Conservation (phyloP, 35 echinoderm and acorn worm species). For the Eucidaris tribuloides region DNA sequence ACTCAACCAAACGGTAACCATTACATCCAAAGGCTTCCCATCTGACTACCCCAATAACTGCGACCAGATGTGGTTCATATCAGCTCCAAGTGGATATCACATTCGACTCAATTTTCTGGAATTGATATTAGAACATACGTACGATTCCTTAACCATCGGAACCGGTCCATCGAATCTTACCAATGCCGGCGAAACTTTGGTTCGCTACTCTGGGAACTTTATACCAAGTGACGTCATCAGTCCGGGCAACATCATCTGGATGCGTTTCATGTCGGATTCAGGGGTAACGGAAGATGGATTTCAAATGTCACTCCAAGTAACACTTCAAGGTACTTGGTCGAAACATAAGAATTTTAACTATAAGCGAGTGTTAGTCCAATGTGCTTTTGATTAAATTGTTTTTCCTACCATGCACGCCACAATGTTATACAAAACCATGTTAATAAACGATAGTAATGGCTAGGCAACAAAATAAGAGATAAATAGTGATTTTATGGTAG, state of each 20-base stretch:
- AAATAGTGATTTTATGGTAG: no score
- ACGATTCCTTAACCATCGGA: slow-evolving; percentile 1
- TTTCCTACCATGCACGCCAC: no score
- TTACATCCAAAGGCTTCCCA: neutral
- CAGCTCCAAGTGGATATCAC: neutral
- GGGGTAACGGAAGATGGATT: neutral
- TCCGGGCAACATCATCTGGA: neutral
- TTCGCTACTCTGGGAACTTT: neutral
- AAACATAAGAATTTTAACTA: no score
- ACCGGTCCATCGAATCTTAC: neutral
- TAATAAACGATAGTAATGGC: no score
- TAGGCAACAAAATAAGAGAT: no score
- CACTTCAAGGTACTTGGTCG: no score
- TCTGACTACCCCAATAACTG: neutral
- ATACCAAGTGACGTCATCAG: neutral
- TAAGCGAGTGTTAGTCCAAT: no score
- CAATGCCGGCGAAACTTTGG: neutral
- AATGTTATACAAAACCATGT: no score
- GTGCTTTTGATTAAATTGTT: no score
- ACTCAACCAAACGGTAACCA: neutral
- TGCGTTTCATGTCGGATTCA: neutral
- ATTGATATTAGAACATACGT: neutral
- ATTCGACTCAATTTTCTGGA: neutral
- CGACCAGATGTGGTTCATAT: slow-evolving; percentile 7
- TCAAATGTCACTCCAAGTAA: neutral